Base-by-base conservation (phyloP, 2,888 invertebrate species). In the Epirrita christyi region DNA sequence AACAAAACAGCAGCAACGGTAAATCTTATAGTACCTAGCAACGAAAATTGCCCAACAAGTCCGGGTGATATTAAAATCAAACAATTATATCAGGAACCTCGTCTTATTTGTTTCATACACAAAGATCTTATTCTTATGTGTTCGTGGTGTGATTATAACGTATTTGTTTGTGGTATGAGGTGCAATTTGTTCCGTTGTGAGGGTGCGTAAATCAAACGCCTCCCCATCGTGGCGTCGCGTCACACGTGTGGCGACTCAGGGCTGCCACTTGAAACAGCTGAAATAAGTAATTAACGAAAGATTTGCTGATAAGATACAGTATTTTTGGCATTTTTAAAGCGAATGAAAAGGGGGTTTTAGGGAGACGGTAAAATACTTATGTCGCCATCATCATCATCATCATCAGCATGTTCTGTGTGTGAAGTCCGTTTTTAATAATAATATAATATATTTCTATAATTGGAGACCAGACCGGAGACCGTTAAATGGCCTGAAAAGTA, bases 181-280 rank as follows among this genome's bases (percentile, higher is more conserved):
- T 65, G 75, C 77, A 82, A 82, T 82, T 82, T 82, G 82, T 82
- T 75, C 69, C 68, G 71, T 67, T 68, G 70, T 75, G 73, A 77
- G 78, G 76, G 78, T 69, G 76, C 76, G 85, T 88, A 87, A 86
- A 88, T 88, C 87, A 88, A 83, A 85, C 71, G 79, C 67, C 74
- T 80, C 75, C 72, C 73, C 72, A 70, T 68, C 59, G 63, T 6
- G 68, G 70, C 70, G 21, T 21, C 21, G 9, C 32, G 69, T 69
- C 80, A 78, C 86, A 87, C 81, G 80, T 86, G 87, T 79, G 76
- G 63, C 32, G 9, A n/a, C 2, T 1, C 1, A 68, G 83, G 82
- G 60, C 10, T 66, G 60, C 36, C 52, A 44, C 46, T 63, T 55
- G 13, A 49, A 45, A 14, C 8, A 11, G 11, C 8, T 32, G 37